These are phyloP conservation scores for Erethizon dorsatum DNA, from an alignment of 2,797 vertebrate species.

Conservation along the genomic window DNA sequence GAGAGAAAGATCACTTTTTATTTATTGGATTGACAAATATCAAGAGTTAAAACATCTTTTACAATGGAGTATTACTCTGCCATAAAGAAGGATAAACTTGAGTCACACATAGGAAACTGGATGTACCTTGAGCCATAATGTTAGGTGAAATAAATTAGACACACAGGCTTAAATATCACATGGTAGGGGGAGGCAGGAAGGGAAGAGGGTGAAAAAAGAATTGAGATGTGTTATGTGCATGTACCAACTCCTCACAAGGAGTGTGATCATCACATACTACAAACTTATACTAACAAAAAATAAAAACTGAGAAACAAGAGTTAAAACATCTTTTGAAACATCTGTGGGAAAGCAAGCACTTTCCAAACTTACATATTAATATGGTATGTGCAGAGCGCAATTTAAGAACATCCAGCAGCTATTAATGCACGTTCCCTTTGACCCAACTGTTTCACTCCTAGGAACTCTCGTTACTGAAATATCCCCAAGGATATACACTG, in stretches of 20 bases:
- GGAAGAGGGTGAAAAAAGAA: not conserved
- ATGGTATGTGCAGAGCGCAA: not conserved
- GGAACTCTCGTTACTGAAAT: not conserved
- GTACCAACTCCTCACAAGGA: not conserved
- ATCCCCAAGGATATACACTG: not conserved
- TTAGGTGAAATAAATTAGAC: not conserved
- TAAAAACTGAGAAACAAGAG: not conserved
- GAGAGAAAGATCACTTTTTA: not conserved
- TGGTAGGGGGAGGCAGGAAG: not conserved
- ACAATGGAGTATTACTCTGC: not conserved
- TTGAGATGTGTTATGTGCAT: accelerated
- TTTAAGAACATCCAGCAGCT: not conserved
- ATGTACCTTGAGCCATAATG: too few relatives aligned
- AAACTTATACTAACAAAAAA: not conserved
- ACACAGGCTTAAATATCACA: accelerated
- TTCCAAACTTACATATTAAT: not conserved
- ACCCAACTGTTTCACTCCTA: not conserved
- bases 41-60: not conserved
- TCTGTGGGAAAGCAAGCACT: not conserved
- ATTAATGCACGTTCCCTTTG: not conserved
- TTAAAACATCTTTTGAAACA: not conserved
- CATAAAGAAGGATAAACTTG: not conserved
- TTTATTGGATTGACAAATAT: not conserved
- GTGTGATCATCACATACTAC: too few relatives aligned
- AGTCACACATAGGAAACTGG: not conserved